Evolutionary conservation across 2,888 invertebrate species (phyloP), one percentile per base, ranked within the genome.

Genomic region (Hofmannophila pseudospretella): DNA sequence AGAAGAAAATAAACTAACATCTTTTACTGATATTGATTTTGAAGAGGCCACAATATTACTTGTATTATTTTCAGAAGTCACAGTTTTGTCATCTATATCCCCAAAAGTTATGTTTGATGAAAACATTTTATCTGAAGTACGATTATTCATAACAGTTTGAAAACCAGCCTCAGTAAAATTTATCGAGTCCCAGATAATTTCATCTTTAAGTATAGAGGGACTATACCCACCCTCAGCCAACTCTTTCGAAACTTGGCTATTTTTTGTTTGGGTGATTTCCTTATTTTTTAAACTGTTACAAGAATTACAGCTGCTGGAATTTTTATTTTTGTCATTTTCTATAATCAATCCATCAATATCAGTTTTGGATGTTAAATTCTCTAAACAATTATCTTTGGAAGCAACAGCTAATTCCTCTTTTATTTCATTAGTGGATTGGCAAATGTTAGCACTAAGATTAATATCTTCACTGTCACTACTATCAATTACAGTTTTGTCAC

Each of bases 1-100:
- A 3, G 77, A 77, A 22, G 84, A 82, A 64, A 85, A 82, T 22
- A 85, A 54, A 54, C 82, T 85, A 20, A 76, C 45, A 46, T 82
- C 84, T 63, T 75, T 79, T 2, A 53, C 47, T 7, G 67, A 59
- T 12, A 39, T 45, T 33, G 43, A 47, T 51, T 67, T 66, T 19
- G 53, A 52, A 4, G 42, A 41, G 34, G 44, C 47, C 22, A 44
- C 36, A 31, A 48, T 54, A 31, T 48, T 47, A 34, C 39, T 39
- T 3, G 34, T 23, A 7, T 19, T 31, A 36, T 39, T 48, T 16
- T 44, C 47, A 30, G 40, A 20, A 34, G 14, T 41, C 19, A 39
- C 14, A 41, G 49, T 43, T 48, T 61, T 64, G 38, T 58, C 44
- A 36, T 69, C 68, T 29, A 44, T 42, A 33, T 76, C 74, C 30